These are phyloP conservation scores for Drosophila serrata DNA, from an alignment of 1,140 invertebrate species.

Conservation along the genomic window DNA sequence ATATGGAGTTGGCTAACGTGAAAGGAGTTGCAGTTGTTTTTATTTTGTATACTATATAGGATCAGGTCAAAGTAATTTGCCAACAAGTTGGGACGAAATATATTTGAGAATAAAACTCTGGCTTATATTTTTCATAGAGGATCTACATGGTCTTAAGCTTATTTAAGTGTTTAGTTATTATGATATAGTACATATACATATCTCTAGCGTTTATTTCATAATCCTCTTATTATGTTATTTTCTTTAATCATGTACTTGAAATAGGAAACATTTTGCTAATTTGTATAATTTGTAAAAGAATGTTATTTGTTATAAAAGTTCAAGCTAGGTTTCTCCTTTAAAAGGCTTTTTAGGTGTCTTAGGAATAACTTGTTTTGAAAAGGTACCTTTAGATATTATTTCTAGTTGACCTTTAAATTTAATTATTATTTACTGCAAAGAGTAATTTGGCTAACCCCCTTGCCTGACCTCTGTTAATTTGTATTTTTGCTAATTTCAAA, in stretches of 20 bases:
- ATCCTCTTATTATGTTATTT: not conserved
- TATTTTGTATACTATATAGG: no score
- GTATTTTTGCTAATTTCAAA: not conserved
- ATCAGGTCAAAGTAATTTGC: not conserved
- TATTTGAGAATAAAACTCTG: no score
- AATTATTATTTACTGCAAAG: no score
- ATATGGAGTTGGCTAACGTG: constrained; percentile 20
- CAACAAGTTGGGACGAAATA: no score
- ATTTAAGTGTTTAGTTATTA: not conserved
- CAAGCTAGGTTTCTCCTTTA: not conserved
- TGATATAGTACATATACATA: no score
- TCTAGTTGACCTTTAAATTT: not conserved
- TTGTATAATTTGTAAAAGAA: not conserved
- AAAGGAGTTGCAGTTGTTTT: not conserved
- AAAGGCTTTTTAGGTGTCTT: not conserved
- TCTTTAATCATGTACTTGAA: not conserved
- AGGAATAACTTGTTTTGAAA: not conserved
- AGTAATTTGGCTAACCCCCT: no score
- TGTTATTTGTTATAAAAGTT: not conserved
- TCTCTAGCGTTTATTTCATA: not conserved
- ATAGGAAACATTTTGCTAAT: no score
- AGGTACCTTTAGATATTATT: not conserved
- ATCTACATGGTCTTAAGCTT: no score
- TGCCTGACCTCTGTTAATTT: not conserved
- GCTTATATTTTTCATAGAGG: no score